Evolutionary conservation across 2,797 vertebrate species (phyloP).

Genomic region (Pterois miles): DNA sequence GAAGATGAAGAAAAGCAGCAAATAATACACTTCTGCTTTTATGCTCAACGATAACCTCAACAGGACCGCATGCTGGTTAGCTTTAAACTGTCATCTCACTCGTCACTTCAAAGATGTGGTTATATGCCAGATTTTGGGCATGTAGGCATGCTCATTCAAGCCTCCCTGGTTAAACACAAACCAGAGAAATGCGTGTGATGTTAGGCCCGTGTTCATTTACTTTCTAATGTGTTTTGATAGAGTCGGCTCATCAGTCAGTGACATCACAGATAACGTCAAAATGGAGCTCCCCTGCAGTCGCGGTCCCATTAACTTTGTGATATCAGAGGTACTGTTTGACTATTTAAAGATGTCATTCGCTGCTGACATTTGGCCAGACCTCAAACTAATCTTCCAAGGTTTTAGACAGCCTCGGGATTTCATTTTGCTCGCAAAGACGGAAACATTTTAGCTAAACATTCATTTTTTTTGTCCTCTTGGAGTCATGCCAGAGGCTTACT

Average conservation of each 20-base stretch:
- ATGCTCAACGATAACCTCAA: no score
- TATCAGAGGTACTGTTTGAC: background rate
- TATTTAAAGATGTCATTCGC: background rate
- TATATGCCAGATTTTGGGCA: background rate
- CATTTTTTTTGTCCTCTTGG: conserved; percentile 16
- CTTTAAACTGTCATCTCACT: background rate
- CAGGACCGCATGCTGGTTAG: background rate
- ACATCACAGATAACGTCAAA: background rate
- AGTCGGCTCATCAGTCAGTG: background rate
- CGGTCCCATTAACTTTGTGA: conserved; percentile 15
- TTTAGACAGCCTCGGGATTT: background rate
- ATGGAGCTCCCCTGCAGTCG: conserved; percentile 7
- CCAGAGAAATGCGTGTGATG: conserved; percentile 13
- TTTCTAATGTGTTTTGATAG: background rate
- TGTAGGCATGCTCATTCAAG: background rate
- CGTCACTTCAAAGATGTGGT: background rate
- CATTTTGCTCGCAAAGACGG: background rate
- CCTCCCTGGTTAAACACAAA: conserved; percentile 14
- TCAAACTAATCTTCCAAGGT: conserved; percentile 12
- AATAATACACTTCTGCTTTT: background rate
- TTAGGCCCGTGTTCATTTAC: background rate
- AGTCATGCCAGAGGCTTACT: conserved; percentile 22
- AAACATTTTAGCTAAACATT: conserved; percentile 38
- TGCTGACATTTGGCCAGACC: conserved; percentile 11
- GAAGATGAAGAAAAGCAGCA: background rate